phyloP scores from a whole-genome alignment of 2,113 vertebrate species.

The Prionailurus viverrinus region DNA sequence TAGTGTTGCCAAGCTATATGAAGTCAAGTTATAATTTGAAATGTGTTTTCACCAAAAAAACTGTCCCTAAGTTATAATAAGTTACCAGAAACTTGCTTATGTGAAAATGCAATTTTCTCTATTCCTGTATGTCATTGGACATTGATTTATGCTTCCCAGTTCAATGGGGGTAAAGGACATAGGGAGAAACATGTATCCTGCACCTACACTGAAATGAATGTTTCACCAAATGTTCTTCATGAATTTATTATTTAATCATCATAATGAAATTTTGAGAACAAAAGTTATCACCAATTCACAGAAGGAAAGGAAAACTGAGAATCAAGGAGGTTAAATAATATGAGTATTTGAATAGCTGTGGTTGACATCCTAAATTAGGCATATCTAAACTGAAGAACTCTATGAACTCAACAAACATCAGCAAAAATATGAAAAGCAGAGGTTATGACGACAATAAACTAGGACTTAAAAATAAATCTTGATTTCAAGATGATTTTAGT shows the following conservation, averaged over 20 bases:
- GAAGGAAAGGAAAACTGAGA: background rate
- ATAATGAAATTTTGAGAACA: background rate
- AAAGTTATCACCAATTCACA: background rate
- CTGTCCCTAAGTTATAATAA: slow-evolving; percentile 71
- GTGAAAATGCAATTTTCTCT: slow-evolving; percentile 67
- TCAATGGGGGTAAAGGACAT: background rate
- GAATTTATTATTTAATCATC: slow-evolving; percentile 7
- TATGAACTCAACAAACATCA: background rate
- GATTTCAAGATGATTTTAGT: background rate
- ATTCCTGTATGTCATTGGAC: slow-evolving; percentile 35
- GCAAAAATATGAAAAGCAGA: background rate
- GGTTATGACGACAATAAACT: background rate
- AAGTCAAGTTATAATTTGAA: slow-evolving; percentile 79
- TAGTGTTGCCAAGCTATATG: slow-evolving; percentile 73
- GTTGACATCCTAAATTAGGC: background rate
- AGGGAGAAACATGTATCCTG: background rate
- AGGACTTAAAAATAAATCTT: background rate
- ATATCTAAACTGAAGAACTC: background rate
- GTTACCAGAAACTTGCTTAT: slow-evolving; percentile 74
- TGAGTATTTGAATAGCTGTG: background rate
- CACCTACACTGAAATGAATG: background rate
- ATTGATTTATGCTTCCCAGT: slow-evolving; percentile 45
- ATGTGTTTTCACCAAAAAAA: slow-evolving; percentile 66
- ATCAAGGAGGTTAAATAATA: background rate
- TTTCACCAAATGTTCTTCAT: background rate